Percentiles rank a stretch among this genome's conserved stretches.
Evolutionary conservation across 2,888 invertebrate genomes (phyloP).

Genomic region (Oxycera nigricornis): DNA sequence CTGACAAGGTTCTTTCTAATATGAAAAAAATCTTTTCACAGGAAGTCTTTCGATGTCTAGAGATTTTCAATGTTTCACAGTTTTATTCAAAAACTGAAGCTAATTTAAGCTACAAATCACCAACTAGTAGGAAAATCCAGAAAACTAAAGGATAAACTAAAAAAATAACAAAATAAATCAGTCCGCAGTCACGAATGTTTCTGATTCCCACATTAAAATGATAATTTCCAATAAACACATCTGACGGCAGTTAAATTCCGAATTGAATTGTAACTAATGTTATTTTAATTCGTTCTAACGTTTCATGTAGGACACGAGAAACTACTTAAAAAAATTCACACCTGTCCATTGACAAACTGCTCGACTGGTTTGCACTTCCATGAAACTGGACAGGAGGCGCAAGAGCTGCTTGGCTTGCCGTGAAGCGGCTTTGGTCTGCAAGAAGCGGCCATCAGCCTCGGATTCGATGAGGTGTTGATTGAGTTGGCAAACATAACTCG

Average conservation of each 20-base stretch:
- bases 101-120: too few species aligned
- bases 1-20: too few species aligned
- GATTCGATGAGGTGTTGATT: slow-evolving; percentile 28
- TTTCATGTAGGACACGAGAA: slow-evolving; percentile 29
- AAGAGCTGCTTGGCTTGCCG: slow-evolving; percentile 3
- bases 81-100: too few species aligned
- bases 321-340: slow-evolving; percentile 31
- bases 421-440: neutral
- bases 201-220: neutral
- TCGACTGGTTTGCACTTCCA: slow-evolving; percentile 13
- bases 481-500: slow-evolving; percentile 21
- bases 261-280: slow-evolving; percentile 33
- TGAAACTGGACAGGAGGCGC: neutral
- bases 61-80: too few species aligned
- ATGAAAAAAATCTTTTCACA: too few species aligned
- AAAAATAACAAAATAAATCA: too few species aligned
- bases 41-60: too few species aligned
- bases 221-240: neutral
- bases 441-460: neutral
- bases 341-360: slow-evolving; percentile 5
- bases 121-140: too few species aligned
- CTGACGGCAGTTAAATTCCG: slow-evolving; percentile 12
- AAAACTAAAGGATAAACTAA: too few species aligned
- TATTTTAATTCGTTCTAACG: slow-evolving; percentile 23
- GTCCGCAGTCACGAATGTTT: too few species aligned